A percentile compares a stretch with the other conserved stretches of the same genome.
These are phyloP conservation scores for Parazoanthus darwini DNA, from an alignment of 92 coral and sea anemone genomes.

Conservation along the genomic window DNA sequence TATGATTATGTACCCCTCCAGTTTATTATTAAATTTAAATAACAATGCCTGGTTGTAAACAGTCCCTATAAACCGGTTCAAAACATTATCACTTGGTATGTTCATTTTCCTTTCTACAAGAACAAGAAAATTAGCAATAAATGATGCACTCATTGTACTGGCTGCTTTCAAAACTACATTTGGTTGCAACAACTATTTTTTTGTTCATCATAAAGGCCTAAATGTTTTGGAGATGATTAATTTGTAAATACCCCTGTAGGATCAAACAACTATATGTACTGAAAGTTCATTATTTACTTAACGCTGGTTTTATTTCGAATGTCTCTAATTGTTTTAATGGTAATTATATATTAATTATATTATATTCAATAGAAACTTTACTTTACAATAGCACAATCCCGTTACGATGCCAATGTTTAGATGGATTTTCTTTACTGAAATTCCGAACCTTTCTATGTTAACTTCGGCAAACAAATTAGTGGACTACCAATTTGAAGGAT, in stretches of 20 bases:
- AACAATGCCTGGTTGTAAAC: neutral
- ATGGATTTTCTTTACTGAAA: neutral
- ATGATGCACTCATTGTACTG: too few species aligned
- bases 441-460: neutral
- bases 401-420: neutral
- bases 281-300: neutral
- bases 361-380: neutral
- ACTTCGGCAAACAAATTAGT: neutral
- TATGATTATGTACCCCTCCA: too few species aligned
- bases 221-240: neutral
- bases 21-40: too few species aligned
- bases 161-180: too few species aligned
- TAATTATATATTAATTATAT: neutral
- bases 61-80: neutral
- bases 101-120: too few species aligned
- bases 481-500: neutral
- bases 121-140: too few species aligned
- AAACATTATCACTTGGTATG: too few species aligned
- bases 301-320: neutral
- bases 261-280: neutral
- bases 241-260: neutral
- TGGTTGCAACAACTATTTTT: too few species aligned
- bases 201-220: neutral
- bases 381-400: neutral
- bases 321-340: neutral